These are phyloP conservation scores for Temnothorax longispinosus DNA, from an alignment of 1,140 invertebrate species.

Conservation along the genomic window DNA sequence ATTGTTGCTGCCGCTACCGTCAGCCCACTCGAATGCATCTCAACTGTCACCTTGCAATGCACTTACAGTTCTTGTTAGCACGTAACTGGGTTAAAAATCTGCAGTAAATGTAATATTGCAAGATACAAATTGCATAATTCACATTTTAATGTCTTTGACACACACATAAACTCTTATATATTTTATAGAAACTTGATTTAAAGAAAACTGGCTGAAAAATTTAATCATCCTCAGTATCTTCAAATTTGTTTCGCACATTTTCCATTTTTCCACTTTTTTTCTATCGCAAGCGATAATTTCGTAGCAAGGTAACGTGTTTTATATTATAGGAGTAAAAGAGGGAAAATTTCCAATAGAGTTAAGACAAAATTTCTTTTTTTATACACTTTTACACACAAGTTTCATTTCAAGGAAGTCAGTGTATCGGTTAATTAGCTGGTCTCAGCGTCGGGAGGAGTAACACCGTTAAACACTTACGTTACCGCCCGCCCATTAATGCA, in stretches of 20 bases:
- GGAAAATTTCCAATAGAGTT: background rate
- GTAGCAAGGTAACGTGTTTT: background rate
- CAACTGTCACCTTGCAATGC: background rate
- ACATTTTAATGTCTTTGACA: background rate
- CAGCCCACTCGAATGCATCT: background rate
- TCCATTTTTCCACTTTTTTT: background rate
- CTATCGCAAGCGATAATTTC: background rate
- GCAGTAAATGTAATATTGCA: background rate
- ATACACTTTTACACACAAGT: background rate
- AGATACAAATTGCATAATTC: background rate
- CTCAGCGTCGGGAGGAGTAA: constrained; percentile 64
- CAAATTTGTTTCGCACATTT: background rate
- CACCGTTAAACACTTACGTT: constrained; percentile 77
- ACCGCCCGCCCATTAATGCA: constrained; percentile 73
- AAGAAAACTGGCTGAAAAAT: background rate
- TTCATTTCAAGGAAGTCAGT: constrained; percentile 53
- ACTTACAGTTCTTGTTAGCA: constrained; percentile 3
- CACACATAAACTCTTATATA: background rate
- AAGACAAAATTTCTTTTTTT: background rate
- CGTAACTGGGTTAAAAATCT: background rate
- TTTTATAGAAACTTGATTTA: background rate
- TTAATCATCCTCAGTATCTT: background rate
- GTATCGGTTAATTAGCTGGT: constrained; percentile 72
- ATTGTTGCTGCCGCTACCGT: background rate
- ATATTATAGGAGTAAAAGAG: background rate